These are phyloP conservation scores for Axis porcinus DNA, from an alignment of 2,113 vertebrate species.

Conservation along the genomic window DNA sequence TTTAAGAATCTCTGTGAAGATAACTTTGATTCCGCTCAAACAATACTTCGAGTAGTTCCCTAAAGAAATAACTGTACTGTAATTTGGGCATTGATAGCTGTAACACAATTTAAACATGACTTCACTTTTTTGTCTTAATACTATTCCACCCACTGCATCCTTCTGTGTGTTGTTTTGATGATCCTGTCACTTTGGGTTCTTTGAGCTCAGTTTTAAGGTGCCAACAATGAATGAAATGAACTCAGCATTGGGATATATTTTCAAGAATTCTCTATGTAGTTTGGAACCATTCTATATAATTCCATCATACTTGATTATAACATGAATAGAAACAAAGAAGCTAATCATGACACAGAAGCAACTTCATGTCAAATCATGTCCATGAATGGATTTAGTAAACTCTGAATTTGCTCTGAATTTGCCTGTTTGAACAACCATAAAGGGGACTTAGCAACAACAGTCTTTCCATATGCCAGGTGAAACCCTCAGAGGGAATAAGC, in stretches of 20 bases:
- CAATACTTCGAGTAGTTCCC: conserved; percentile 30
- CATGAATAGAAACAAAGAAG: conserved; percentile 38
- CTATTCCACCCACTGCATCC: not conserved
- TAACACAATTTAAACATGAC: not conserved
- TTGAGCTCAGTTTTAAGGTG: not conserved
- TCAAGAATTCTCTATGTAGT: not conserved
- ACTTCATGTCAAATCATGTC: conserved; percentile 52
- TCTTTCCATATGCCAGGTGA: conserved; percentile 68
- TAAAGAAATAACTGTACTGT: conserved; percentile 45
- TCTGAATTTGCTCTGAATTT: conserved; percentile 56
- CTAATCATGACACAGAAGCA: conserved; percentile 50
- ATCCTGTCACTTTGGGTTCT: conserved; percentile 36
- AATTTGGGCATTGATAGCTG: not conserved
- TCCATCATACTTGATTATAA: conserved; percentile 5
- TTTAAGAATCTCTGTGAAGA: conserved; percentile 55
- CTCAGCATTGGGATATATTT: not conserved
- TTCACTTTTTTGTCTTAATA: conserved; percentile 8
- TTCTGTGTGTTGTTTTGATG: conserved; percentile 29
- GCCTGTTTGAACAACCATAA: conserved; percentile 55
- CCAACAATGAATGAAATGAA: conserved; percentile 18
- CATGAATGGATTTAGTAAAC: conserved; percentile 49
- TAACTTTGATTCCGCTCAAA: conserved; percentile 32
- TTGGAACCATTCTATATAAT: conserved; percentile 24
- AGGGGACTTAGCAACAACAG: conserved; percentile 52
- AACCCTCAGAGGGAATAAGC: conserved; percentile 60